phyloP scores from a whole-genome alignment of 2,113 vertebrate species.

The Archocentrus centrarchus region DNA sequence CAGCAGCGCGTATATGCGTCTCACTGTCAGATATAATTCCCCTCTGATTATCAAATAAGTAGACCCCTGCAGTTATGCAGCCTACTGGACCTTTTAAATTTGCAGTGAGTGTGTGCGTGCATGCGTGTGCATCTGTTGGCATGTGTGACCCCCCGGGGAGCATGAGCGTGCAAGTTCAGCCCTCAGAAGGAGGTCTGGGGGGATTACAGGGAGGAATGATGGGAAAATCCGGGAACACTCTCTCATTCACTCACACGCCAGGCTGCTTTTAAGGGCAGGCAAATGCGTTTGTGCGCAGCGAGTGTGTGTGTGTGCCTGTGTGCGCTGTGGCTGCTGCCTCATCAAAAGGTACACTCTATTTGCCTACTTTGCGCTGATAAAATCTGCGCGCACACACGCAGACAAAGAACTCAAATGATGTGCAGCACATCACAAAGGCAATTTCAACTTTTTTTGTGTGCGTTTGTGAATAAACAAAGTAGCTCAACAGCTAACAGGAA shows the following conservation, averaged over 20 bases:
- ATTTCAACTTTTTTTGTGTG: constrained; percentile 35
- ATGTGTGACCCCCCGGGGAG: constrained; percentile 56
- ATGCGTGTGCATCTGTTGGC: constrained; percentile 11
- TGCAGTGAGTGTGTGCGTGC: constrained; percentile 13
- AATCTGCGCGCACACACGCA: constrained; percentile 44
- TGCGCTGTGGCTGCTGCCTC: constrained; percentile 58
- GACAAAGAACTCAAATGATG: constrained; percentile 21
- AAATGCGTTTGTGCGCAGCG: constrained; percentile 25
- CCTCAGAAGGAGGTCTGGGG: constrained; percentile 76
- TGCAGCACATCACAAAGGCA: constrained; percentile 12
- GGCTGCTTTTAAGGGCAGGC: constrained; percentile 73
- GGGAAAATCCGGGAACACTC: constrained; percentile 78
- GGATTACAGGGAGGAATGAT: constrained; percentile 78
- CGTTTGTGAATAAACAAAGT: constrained; percentile 39
- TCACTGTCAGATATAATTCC: constrained; percentile 46
- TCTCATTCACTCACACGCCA: constrained; percentile 75
- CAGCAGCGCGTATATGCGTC: constrained; percentile 20
- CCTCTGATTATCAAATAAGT: constrained; percentile 40
- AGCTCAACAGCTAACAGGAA: constrained; percentile 39
- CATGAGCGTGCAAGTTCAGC: constrained; percentile 70
- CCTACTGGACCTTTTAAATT: constrained; percentile 38
- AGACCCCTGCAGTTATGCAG: constrained; percentile 36
- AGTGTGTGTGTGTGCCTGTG: constrained; percentile 18
- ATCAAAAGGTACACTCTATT: constrained; percentile 64
- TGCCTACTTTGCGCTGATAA: constrained; percentile 59